These are phyloP conservation scores for Bedellia somnulentella DNA, from an alignment of 2,888 invertebrate genomes.

Conservation along the genomic window DNA sequence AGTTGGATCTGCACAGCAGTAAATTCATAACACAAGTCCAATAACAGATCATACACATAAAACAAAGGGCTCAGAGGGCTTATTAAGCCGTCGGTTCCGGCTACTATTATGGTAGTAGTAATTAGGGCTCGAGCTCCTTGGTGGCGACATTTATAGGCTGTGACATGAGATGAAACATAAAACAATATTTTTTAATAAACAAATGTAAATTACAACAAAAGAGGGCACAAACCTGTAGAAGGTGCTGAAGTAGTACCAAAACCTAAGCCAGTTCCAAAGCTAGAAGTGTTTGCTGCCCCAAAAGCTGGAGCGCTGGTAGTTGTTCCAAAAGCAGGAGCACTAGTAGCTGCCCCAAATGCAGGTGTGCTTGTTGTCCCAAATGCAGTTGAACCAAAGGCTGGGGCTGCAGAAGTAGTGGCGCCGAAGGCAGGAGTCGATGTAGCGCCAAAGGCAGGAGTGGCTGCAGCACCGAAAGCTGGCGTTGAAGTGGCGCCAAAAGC, in stretches of 20 bases:
- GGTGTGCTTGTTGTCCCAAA: conserved; percentile 13
- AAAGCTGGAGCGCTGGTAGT: conserved; percentile 23
- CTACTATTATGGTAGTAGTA: too few relatives aligned
- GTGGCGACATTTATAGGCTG: too few relatives aligned
- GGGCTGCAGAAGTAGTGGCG: conserved; percentile 15
- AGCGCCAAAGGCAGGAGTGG: conserved; percentile 18
- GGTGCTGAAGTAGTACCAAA: conserved; percentile 13
- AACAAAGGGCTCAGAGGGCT: too few relatives aligned
- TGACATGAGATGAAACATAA: too few relatives aligned
- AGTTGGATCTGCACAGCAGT: too few relatives aligned
- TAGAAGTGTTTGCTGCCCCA: too few relatives aligned
- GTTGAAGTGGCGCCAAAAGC: conserved; percentile 9
- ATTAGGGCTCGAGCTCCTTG: too few relatives aligned
- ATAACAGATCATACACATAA: too few relatives aligned
- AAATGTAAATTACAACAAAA: too few relatives aligned
- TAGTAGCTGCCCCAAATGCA: conserved; percentile 14
- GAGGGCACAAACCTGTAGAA: not conserved
- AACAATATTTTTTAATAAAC: too few relatives aligned
- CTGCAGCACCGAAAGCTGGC: conserved; percentile 18
- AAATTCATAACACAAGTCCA: too few relatives aligned
- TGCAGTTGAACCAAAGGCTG: conserved; percentile 15
- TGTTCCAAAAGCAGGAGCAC: conserved; percentile 6
- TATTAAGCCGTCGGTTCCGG: too few relatives aligned
- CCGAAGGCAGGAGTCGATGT: conserved; percentile 19
- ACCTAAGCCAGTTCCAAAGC: conserved; percentile 19